Evolutionary conservation across 2,113 vertebrate species (phyloP).

Genomic region (Cyanocitta stelleri): DNA sequence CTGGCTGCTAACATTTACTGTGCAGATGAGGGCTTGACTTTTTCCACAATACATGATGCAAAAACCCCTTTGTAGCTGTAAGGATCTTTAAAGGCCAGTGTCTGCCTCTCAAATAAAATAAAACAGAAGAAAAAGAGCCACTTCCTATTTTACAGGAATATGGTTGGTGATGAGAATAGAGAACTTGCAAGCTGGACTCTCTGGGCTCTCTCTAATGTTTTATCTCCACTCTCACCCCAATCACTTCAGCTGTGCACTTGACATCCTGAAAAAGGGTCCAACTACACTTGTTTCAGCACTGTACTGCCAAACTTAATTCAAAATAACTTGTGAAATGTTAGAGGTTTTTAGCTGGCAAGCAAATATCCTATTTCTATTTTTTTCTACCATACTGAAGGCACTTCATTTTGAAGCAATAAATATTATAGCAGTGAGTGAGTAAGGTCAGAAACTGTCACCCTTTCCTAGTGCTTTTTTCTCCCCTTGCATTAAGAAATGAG

Average conservation of each 20-base stretch:
- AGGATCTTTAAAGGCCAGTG: conserved; percentile 1
- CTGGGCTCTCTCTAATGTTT: not conserved
- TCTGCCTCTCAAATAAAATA: not conserved
- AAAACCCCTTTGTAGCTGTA: not conserved
- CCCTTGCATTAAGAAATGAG: not conserved
- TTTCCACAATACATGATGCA: not conserved
- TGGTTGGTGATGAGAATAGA: not conserved
- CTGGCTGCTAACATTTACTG: conserved; percentile 13
- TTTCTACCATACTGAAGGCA: not conserved
- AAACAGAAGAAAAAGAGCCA: not conserved
- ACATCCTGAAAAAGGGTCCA: not conserved
- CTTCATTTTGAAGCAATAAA: not conserved
- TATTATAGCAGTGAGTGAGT: not conserved
- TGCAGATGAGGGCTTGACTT: conserved; percentile 21
- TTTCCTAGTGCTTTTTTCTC: not conserved
- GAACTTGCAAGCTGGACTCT: not conserved
- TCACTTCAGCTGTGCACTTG: conserved; percentile 16
- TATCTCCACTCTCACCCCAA: not conserved
- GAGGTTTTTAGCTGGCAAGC: not conserved
- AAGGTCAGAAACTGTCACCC: not conserved
- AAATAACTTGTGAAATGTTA: not conserved
- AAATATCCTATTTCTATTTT: not conserved
- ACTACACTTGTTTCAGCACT: not conserved
- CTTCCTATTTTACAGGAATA: not conserved
- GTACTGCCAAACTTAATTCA: not conserved